phyloP scores from a whole-genome alignment of 1,140 invertebrate species.

The Apocrypta bakeri region DNA sequence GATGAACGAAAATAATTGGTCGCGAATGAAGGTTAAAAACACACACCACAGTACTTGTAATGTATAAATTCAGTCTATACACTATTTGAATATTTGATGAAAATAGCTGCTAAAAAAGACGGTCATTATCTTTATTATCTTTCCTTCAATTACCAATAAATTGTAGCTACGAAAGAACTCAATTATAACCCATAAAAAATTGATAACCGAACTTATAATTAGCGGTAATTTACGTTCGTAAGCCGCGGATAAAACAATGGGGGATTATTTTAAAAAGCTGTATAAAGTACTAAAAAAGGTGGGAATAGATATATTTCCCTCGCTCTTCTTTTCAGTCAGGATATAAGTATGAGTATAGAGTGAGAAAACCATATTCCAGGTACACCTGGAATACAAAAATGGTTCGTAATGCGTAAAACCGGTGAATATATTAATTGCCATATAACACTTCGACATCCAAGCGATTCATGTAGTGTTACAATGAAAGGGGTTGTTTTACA shows the following conservation, averaged over 20 bases:
- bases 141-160: conserved; percentile 42
- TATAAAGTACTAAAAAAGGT: background rate
- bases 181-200: conserved; percentile 40
- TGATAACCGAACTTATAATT: conserved; percentile 45
- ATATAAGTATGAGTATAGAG: background rate
- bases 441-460: conserved; percentile 64
- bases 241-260: background rate
- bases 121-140: conserved; percentile 40
- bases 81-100: conserved; percentile 42
- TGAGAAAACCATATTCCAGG: no score
- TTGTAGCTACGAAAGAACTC: conserved; percentile 33
- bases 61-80: conserved; percentile 35
- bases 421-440: conserved; percentile 66
- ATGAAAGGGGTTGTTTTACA: conserved; percentile 63
- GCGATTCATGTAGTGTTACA: conserved; percentile 62
- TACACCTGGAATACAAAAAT: background rate
- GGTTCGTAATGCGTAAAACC: conserved; percentile 38
- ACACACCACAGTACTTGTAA: conserved; percentile 18
- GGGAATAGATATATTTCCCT: background rate
- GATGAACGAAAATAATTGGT: background rate
- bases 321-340: background rate
- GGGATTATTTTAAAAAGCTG: background rate
- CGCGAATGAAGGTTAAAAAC: background rate
- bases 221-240: conserved; percentile 8
- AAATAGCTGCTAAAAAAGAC: conserved; percentile 24